These are phyloP conservation scores for Drosophila nr. fundita DNA, from an alignment of 2,888 invertebrate species.

Conservation along the genomic window DNA sequence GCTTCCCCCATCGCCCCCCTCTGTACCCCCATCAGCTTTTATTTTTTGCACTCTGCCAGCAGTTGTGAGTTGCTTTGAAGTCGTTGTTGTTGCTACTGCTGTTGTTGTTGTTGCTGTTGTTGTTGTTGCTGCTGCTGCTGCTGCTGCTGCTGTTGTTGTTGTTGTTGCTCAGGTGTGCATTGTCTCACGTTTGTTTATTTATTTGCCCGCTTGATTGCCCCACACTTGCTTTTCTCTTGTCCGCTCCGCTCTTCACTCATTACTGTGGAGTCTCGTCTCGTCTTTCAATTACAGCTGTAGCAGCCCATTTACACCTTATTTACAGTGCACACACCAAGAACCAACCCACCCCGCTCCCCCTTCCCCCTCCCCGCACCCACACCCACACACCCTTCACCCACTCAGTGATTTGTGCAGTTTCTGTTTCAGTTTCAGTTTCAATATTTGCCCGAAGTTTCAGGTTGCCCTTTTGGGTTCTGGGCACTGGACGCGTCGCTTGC, in stretches of 20 bases:
- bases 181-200: slow-evolving; percentile 80
- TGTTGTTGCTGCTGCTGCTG: slow-evolving; percentile 20
- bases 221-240: slow-evolving; percentile 39
- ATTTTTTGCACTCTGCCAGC: not conserved
- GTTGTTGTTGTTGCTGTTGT: slow-evolving; percentile 1
- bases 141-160: slow-evolving; percentile 32
- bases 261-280: slow-evolving; percentile 7
- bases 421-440: slow-evolving; percentile 22
- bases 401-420: not conserved
- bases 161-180: slow-evolving; percentile 69
- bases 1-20: not conserved
- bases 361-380: not conserved
- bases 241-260: slow-evolving; percentile 19
- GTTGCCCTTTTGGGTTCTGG: slow-evolving; percentile 6
- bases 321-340: not conserved
- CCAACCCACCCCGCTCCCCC: too few species aligned
- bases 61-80: not conserved
- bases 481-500: not conserved
- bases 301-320: slow-evolving; percentile 10
- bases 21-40: not conserved
- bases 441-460: not conserved
- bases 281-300: slow-evolving; percentile 44
- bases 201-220: slow-evolving; percentile 71
- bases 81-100: not conserved
- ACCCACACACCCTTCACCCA: not conserved